Base-by-base conservation (phyloP, 2,113 vertebrate species). In the Uria lomvia region DNA sequence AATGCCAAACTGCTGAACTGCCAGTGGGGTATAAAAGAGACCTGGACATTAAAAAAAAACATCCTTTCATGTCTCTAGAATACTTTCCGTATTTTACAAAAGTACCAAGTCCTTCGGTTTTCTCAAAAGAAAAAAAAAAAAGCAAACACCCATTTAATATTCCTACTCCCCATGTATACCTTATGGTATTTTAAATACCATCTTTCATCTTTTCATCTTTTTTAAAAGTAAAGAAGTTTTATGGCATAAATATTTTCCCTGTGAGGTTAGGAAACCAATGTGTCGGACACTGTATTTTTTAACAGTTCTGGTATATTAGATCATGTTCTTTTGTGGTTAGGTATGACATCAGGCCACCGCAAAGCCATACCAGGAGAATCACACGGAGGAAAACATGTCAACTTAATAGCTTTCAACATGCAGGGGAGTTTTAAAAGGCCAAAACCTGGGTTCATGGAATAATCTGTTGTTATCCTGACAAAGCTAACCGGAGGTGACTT, bases 221-320 rank as follows among this genome's bases (percentile, higher is more conserved):
- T 38, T 92, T 43, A 65, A 81, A 93, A 85, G 20, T 36, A 56
- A 66, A 72, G 40, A 87, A 42, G 36, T 62, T 72, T 88, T 60
- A 76, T 52, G 32, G 45, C 34, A 68, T 65, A 77, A 96, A 91
- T 96, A 90, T 77, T 86, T 97, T 83, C 62, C 68, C 66, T 7
- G 3, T 94, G 86, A 95, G 71, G 50, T 68, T 68, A 96, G 93
- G 80, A 83, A 94, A 90, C 62, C 50, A 58, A 30, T 23, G 59
- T 90, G 63, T 45, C 3, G 16, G 52, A 78, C 62, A 74, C 90
- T 79, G 2, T 95, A 68, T 88, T 94, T 94, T 94, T 96, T 75
- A 81, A 78, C 62, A 76, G 84, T 96, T 94, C 89, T 86, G 92
- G 77, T 91, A 40, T 92, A 94, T 96, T 93, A 94, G 88, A 79